Base-by-base conservation (phyloP, 2,888 invertebrate genomes). In the Acanthoscelides obtectus region DNA sequence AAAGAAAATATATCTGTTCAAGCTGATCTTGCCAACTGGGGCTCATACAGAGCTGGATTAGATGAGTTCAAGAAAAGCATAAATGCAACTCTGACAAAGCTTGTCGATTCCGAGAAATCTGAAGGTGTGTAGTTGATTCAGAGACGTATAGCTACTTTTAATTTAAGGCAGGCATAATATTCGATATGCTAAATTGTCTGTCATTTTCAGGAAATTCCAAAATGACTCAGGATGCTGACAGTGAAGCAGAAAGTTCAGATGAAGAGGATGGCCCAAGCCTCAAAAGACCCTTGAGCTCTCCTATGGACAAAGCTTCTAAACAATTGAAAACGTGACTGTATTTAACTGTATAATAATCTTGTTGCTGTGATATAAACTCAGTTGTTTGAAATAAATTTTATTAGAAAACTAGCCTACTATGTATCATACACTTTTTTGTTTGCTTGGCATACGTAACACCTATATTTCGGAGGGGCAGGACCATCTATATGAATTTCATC, bases 401-500 rank as follows among this genome's bases (percentile, higher is more conserved):
- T 45, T 45, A 12, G 17, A 45, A 45, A 45, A 45, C 5, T 12
- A 45, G n/a, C 45, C 45, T 45, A 12, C 1, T 1, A n/a, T n/a
- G n/a, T 63, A 66, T 66, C 63, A 63, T 21, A 21, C 20, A 66
- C 5, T 20, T 66, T 21, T 5, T 21, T 21, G 6, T 22, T 66
- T 12, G 20, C 22, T 22, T 66, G 72, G 45, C 74, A 75, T 20
- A 22, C 64, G 64, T 63, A 68, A 71, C 77, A 77, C 27, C 67
- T 72, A 21, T 65, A 72, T 70, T 74, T 77, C 12, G 77, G 70
- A 4, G 75, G 76, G 17, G 77, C 70, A 17, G 77, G 77, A 19
- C 77, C 77, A 70, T 77, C 77, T 63, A 76, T 77, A 25, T 77
- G 77, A 27, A 72, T 64, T 22, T 19, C 22, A 22, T 74, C 73